Conservation (phyloP, 2,888 invertebrate genomes). For the Epirrita christyi region DNA sequence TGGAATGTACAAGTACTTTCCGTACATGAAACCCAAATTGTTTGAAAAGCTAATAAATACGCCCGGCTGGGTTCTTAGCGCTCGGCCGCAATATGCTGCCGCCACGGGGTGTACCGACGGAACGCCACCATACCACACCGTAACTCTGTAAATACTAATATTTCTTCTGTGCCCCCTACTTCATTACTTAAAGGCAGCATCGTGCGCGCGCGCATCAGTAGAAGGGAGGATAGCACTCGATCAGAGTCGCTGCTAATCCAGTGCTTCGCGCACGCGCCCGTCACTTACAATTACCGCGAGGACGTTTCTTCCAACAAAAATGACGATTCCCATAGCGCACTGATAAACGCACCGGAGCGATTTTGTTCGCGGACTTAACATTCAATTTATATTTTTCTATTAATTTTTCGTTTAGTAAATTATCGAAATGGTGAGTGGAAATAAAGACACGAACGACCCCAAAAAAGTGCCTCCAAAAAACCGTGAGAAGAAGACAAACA, state of each 20-base stretch:
- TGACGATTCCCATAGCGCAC: slow-evolving; percentile 55
- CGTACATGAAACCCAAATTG: no score
- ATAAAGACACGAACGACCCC: slow-evolving; percentile 70
- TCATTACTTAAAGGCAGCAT: slow-evolving; percentile 39
- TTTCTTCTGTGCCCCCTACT: slow-evolving; percentile 23
- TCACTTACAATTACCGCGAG: slow-evolving; percentile 53
- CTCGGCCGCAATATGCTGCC: not conserved
- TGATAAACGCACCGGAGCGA: slow-evolving; percentile 37
- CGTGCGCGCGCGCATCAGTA: slow-evolving; percentile 69
- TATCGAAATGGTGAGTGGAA: slow-evolving; percentile 79
- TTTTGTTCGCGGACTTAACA: slow-evolving; percentile 19
- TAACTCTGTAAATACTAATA: slow-evolving; percentile 8
- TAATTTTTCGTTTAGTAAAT: slow-evolving; percentile 27
- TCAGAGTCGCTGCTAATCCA: slow-evolving; percentile 61
- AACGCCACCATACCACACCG: slow-evolving; percentile 13
- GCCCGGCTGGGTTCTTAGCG: not conserved
- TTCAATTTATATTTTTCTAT: slow-evolving; percentile 33
- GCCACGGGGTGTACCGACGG: not conserved
- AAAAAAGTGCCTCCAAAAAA: slow-evolving; percentile 76
- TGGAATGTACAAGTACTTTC: no score
- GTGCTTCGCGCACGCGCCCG: slow-evolving; percentile 66
- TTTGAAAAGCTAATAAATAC: not conserved
- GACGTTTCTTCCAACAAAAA: slow-evolving; percentile 51
- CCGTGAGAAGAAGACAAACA: slow-evolving; percentile 78
- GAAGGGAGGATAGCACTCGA: slow-evolving; percentile 67